A percentile compares a stretch with the other conserved stretches of the same genome.
Evolutionary conservation across 2,888 invertebrate species (phyloP).

Genomic region (Agrochola circellaris): DNA sequence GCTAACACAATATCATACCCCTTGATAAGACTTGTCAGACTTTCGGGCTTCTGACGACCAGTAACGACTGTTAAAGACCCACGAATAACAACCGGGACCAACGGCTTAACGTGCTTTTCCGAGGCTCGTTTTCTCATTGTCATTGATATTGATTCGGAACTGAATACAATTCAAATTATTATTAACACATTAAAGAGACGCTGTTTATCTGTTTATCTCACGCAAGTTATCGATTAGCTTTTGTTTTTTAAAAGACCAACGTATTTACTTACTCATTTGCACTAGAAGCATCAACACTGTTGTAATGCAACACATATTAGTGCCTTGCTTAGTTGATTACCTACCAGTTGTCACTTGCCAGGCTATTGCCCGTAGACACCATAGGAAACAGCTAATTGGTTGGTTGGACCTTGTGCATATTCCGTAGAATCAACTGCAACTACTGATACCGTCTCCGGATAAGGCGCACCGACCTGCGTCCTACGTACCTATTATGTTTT

Average conservation of each 20-base stretch:
- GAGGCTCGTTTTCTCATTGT: slow-evolving; percentile 4
- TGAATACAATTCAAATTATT: not conserved
- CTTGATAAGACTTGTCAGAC: no score
- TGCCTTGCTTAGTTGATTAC: slow-evolving; percentile 21
- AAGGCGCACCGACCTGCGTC: not conserved
- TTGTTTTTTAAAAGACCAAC: slow-evolving; percentile 4
- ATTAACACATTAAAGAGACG: not conserved
- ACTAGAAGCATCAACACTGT: slow-evolving; percentile 9
- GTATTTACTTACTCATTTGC: not conserved
- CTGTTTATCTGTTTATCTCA: slow-evolving; percentile 2
- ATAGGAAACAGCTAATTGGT: slow-evolving; percentile 8
- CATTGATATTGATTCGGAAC: not conserved
- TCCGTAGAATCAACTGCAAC: slow-evolving; percentile 11
- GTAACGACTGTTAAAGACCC: no score
- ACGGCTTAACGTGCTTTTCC: no score
- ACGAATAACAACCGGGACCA: no score
- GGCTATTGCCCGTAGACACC: slow-evolving; percentile 25
- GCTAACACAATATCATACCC: no score
- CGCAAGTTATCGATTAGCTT: not conserved
- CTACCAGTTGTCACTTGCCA: slow-evolving; percentile 29
- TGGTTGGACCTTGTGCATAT: slow-evolving; percentile 19
- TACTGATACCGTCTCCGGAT: slow-evolving; percentile 32
- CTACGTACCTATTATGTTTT: not conserved
- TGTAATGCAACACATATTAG: slow-evolving; percentile 14
- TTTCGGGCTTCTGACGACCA: no score